Evolutionary conservation across 2,113 vertebrate species (phyloP), one percentile per base, ranked within the genome.

Genomic region (Lipotes vexillifer): DNA sequence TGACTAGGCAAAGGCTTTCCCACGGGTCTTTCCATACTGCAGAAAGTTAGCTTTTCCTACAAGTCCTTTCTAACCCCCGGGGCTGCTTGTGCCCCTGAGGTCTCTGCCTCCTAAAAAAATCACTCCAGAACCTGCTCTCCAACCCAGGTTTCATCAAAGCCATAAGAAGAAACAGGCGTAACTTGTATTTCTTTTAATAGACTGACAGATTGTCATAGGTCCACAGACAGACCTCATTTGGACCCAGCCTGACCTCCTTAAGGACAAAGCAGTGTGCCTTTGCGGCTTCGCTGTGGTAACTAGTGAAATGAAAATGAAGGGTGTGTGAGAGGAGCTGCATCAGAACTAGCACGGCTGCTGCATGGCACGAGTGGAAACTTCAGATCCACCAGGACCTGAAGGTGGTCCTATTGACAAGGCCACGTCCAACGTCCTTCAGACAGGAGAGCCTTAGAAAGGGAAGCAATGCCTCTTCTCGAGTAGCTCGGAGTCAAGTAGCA

Each of bases 251-350:
- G 14, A n/a, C 27, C 74, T 41, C 66, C 14, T 71, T 29, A 44
- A 55, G 71, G 89, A 61, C 1, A 0, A 5, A 27, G 36, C 78
- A 13, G 11, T 77, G 49, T 12, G 20, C 29, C 52, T 87, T 41
- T 31, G 52, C 27, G 10, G 46, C 6, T 36, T 13, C 41, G 23
- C 78, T 33, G 13, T 0, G 20, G 36, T 9, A 8, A 75, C 59
- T 8, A 69, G 33, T 6, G 3, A 36, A 46, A 44, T 4, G 5
- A 46, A 11, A 36, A n/a, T 0, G 25, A 29, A 61, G 10, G 33
- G 61, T 3, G 13, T 2, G 1, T 1, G n/a, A 14, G 38, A 36
- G 38, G 38, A 0, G 1, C n/a, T 0, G 2, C 1, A 1, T 14
- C 59, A 29, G 72, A 88, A 63, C 52, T 23, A 17, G 31, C 7